Conservation (phyloP, 2,888 invertebrate species). For the Agrochola macilenta region DNA sequence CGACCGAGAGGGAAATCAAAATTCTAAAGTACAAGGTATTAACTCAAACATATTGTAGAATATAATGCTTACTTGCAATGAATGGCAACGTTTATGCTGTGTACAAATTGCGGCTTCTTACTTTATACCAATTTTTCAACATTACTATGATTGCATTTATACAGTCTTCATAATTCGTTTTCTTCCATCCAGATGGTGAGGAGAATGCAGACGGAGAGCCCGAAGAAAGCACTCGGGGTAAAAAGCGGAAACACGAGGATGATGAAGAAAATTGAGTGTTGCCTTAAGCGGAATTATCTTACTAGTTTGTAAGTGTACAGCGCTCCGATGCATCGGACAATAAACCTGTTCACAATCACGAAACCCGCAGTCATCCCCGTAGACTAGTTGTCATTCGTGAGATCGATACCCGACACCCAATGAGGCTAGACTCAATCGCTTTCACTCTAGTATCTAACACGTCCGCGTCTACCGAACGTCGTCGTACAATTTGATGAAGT, state of each 20-base stretch:
- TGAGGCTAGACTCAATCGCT: slow-evolving; percentile 73
- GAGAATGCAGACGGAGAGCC: slow-evolving; percentile 82
- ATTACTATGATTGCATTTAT: neutral
- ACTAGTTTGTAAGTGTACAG: slow-evolving; percentile 90
- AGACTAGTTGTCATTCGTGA: slow-evolving; percentile 85
- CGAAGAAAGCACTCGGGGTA: slow-evolving; percentile 91
- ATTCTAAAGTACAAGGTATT: slow-evolving; percentile 81
- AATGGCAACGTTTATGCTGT: neutral
- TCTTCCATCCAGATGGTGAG: slow-evolving; percentile 80
- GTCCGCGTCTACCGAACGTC: slow-evolving; percentile 64
- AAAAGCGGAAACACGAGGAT: slow-evolving; percentile 91
- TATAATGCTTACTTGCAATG: neutral
- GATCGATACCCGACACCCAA: slow-evolving; percentile 73
- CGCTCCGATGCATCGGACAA: slow-evolving; percentile 89
- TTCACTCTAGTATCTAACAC: slow-evolving; percentile 68
- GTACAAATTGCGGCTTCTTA: neutral
- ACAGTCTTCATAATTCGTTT: neutral
- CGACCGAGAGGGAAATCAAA: slow-evolving; percentile 85
- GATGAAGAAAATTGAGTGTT: slow-evolving; percentile 89
- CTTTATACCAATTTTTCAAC: neutral
- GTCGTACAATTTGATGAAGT: slow-evolving; percentile 71
- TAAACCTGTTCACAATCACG: slow-evolving; percentile 81
- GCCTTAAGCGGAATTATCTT: slow-evolving; percentile 89
- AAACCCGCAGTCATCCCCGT: slow-evolving; percentile 76
- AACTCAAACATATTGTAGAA: neutral